A percentile compares a stretch with the other conserved stretches of the same genome.
These are phyloP conservation scores for Atractosteus spatula DNA, from an alignment of 2,113 vertebrate genomes.

Conservation along the genomic window DNA sequence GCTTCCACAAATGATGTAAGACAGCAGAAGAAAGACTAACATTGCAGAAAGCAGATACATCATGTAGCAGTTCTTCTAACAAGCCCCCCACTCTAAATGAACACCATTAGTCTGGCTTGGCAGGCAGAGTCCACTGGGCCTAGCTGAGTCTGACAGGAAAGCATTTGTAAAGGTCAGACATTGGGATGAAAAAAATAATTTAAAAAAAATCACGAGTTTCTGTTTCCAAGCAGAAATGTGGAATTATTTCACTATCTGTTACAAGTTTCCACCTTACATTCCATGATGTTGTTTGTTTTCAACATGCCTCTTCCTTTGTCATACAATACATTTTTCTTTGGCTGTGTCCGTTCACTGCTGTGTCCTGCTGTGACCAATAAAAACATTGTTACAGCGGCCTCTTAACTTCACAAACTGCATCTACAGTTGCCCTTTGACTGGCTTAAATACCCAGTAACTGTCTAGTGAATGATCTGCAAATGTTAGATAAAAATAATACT, in stretches of 20 bases:
- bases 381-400: no score
- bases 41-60: slow-evolving; percentile 34
- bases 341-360: no score
- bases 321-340: no score
- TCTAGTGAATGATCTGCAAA: no score
- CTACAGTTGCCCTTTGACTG: no score
- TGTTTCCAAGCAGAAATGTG: not conserved
- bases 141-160: slow-evolving; percentile 39
- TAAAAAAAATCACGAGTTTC: not conserved
- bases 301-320: not conserved
- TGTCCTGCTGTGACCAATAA: no score
- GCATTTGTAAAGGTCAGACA: slow-evolving; percentile 56
- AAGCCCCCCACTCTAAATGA: slow-evolving; percentile 39
- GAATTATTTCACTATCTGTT: not conserved
- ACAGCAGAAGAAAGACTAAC: slow-evolving; percentile 18
- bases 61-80: slow-evolving; percentile 31
- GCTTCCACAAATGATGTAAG: not conserved
- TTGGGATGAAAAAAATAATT: slow-evolving; percentile 19
- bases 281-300: not conserved
- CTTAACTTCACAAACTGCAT: no score
- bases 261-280: not conserved
- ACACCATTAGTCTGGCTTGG: slow-evolving; percentile 43
- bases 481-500: no score
- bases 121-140: slow-evolving; percentile 23
- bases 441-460: no score